Evolutionary conservation across 2,113 vertebrate genomes (phyloP).

Genomic region (Pterocles burchelli): DNA sequence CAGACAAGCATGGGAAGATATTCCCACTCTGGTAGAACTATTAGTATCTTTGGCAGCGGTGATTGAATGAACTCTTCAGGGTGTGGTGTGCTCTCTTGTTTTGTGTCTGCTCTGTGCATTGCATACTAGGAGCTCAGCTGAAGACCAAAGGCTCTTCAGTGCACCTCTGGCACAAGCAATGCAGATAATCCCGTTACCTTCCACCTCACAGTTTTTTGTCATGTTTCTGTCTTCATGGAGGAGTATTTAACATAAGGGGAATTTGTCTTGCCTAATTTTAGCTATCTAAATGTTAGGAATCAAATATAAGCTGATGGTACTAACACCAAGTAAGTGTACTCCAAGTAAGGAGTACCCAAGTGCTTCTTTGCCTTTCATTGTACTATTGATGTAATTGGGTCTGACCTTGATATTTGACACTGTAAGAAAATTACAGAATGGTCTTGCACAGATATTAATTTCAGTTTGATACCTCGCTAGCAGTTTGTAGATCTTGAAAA

Average conservation of each 20-base stretch:
- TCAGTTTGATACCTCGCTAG: background rate
- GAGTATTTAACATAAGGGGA: background rate
- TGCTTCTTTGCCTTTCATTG: background rate
- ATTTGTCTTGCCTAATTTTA: conserved; percentile 55
- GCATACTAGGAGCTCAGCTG: rapidly evolving
- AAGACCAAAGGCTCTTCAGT: background rate
- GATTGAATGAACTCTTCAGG: background rate
- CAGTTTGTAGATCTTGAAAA: background rate
- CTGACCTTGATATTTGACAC: background rate
- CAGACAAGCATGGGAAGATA: background rate
- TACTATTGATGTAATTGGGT: background rate
- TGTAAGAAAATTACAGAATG: background rate
- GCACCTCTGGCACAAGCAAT: background rate
- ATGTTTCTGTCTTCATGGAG: background rate
- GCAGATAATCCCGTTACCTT: background rate
- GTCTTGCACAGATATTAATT: background rate
- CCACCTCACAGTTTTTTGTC: background rate
- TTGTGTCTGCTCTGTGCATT: background rate
- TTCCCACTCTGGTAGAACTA: background rate
- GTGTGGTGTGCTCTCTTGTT: background rate
- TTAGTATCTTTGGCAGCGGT: background rate
- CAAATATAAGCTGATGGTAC: background rate
- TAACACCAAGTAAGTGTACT: background rate
- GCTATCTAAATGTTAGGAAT: conserved; percentile 23
- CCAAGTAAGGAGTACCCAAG: background rate